Percentiles rank a stretch among this genome's conserved stretches.
Conservation (phyloP, 2,113 vertebrate genomes). For the Strigops habroptila region DNA sequence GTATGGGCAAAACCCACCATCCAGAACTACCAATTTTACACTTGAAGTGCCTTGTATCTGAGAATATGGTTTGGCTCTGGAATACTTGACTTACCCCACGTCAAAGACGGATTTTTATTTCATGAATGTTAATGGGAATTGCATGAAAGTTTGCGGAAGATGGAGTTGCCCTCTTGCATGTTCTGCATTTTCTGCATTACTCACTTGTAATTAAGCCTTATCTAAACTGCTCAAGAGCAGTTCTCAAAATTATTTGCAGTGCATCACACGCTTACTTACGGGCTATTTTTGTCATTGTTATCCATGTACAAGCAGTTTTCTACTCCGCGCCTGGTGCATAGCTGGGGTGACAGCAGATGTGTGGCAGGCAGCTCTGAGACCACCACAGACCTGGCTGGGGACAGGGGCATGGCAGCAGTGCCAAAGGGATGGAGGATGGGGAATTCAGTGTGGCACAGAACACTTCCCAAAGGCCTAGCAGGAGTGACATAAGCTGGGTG, state of each 20-base stretch:
- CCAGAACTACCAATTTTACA: fast-evolving
- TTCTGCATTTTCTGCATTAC: neutral
- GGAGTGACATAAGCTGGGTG: neutral
- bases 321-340: neutral
- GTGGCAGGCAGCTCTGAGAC: neutral
- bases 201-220: neutral
- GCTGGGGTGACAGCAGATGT: neutral
- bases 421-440: neutral
- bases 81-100: fast-evolving
- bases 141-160: neutral
- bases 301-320: neutral
- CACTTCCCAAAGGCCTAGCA: neutral
- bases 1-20: fast-evolving
- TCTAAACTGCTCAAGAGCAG: neutral
- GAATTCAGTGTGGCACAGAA: neutral
- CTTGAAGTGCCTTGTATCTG: neutral
- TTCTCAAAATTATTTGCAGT: neutral
- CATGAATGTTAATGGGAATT: neutral
- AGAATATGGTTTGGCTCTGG: neutral
- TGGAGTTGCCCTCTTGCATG: fast-evolving
- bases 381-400: neutral
- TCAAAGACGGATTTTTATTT: neutral
- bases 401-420: fast-evolving
- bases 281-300: slow-evolving; percentile 24
- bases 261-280: neutral